Evolutionary conservation across 2,888 invertebrate genomes (phyloP), one percentile per base, ranked within the genome.

Genomic region (Dichetophora obliterata): DNA sequence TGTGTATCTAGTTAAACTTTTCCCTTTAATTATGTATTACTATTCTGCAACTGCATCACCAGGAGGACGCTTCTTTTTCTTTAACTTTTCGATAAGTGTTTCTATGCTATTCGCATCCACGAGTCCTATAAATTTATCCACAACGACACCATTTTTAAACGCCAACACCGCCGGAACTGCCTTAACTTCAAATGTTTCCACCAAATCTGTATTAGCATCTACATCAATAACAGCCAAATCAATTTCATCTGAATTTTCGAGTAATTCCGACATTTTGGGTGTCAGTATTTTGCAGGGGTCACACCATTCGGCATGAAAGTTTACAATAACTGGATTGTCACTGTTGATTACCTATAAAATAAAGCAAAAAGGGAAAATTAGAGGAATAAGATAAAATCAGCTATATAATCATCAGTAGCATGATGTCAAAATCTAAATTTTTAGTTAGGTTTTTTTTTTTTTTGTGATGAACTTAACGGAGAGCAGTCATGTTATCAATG

Each of bases 231-330:
- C 92, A 1, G 96, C 96, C 81, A 96, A 90, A 89, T 96, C 93
- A 72, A 96, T 91, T 82, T 94, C 92, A 9, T 91, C 91, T 71
- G 93, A 92, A 1, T 94, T 93, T 82, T 93, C 93, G 43, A 96
- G 92, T 71, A 96, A 88, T 86, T 95, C 94, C 82, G 92, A 92
- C 87, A 96, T 91, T 89, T 95, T 95, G 2, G 96, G 96, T 0
- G 96, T 96, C 16, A 96, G 90, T 84, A 95, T 94, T 89, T 95
- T 95, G 88, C 96, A 96, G 0, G 96, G 96, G 88, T 95, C 95
- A 85, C 96, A 96, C 96, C 96, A 96, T 82, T 96, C 95, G 0
- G 96, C 96, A 85, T 96, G 96, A 86, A 96, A 96, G 87, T 96
- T 96, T 0, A 96, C 95, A 87, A 96, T 95, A n/a, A 96, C 96